Evolutionary conservation across 2,888 invertebrate species (phyloP).

Genomic region (Hemithea aestivaria): DNA sequence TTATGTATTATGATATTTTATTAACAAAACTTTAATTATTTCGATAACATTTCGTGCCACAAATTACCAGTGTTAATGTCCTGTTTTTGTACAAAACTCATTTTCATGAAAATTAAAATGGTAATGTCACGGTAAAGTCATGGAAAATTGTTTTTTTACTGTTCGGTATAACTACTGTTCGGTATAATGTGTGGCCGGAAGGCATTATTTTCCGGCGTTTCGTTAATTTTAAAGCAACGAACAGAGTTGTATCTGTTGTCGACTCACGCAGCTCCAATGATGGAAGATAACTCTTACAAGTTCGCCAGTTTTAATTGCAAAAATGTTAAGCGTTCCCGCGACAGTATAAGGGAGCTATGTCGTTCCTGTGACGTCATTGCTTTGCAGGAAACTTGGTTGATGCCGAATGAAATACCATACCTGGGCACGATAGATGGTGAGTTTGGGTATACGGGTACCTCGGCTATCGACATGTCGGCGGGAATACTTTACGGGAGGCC

Average conservation of each 20-base stretch:
- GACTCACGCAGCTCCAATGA: neutral
- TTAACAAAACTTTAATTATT: too few relatives aligned
- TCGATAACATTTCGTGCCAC: too few relatives aligned
- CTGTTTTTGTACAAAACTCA: too few relatives aligned
- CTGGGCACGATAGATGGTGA: neutral
- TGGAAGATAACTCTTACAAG: neutral
- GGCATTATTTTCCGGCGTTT: neutral
- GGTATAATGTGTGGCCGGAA: neutral
- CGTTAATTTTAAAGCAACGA: neutral
- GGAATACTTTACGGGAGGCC: conserved; percentile 1
- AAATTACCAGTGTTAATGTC: too few relatives aligned
- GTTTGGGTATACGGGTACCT: conserved; percentile 3
- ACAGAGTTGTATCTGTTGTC: too few relatives aligned
- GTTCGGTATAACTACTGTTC: too few relatives aligned
- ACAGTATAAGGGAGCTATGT: conserved; percentile 3
- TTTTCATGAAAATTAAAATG: too few relatives aligned
- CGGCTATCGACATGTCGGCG: conserved; percentile 3
- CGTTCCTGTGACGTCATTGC: conserved; percentile 1
- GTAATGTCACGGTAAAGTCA: too few relatives aligned
- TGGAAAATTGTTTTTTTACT: too few relatives aligned
- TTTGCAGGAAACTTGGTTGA: conserved; percentile 4
- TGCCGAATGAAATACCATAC: conserved; percentile 4
- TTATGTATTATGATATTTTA: too few relatives aligned
- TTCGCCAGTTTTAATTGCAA: conserved; percentile 15
- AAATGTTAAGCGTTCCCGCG: conserved; percentile 5